Evolutionary conservation across 2,888 invertebrate genomes (phyloP), one percentile per base, ranked within the genome.

Genomic region (Platerodrilus igneus): DNA sequence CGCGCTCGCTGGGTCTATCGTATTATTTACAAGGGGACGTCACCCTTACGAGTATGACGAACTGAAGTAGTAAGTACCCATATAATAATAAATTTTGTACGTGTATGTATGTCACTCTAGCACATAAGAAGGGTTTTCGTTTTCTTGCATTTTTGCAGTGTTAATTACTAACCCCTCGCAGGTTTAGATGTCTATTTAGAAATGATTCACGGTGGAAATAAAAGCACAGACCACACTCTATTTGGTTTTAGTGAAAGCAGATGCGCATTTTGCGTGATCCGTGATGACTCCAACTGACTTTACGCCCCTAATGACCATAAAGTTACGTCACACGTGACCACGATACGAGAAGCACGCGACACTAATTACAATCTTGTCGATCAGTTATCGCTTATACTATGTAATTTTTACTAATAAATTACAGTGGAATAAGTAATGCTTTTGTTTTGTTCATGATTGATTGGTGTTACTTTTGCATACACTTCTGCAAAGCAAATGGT

Each of bases 251-350:
- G 36, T 31, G 28, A 45, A n/a, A 41, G 50, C 52, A 52, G 52
- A 52, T 52, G 52, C 52, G 46, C 47, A 25, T 38, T 47, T 52
- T 45, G 50, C 52, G 52, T 52, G 52, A 32, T 28, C 31, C 8
- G 16, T 37, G 35, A 47, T 50, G 52, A 52, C 52, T 52, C 41
- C 47, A 41, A 40, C 48, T 50, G 52, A 52, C 52, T 52, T 52
- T 47, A 44, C 52, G 50, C 47, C 52, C 50, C 41, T 52, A 52
- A 52, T 52, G 52, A 52, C 48, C 49, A 46, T 52, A 43, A 46
- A 41, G 44, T 51, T 49, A 47, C 47, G 49, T 51, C 47, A 51
- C 41, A 48, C 44, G 39, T 39, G 39, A 40, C 40, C 44, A 36
- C 31, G 19, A 18, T 27, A 23, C 15, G 22, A 33, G 16, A 37